Conservation (phyloP, 2,797 vertebrate species). For the Enteromius fasciolatus region DNA sequence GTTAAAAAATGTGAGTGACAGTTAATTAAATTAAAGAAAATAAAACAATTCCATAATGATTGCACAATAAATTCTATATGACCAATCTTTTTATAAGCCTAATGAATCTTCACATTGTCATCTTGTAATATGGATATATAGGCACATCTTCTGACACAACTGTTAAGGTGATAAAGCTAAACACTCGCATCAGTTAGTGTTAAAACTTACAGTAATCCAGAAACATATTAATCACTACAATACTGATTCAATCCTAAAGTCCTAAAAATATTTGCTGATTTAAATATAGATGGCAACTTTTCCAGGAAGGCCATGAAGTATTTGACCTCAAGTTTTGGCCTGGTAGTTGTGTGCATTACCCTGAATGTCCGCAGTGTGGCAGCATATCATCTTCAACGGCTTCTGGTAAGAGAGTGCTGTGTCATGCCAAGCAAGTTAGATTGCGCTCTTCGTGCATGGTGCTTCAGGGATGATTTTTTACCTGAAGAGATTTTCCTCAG, state of each 20-base stretch:
- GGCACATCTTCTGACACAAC: not conserved
- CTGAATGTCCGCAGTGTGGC: constrained; percentile 19
- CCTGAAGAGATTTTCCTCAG: not conserved
- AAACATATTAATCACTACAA: not conserved
- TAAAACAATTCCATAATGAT: not conserved
- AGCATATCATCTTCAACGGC: not conserved
- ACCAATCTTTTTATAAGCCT: not conserved
- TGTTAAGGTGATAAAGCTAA: not conserved
- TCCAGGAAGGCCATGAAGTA: no score
- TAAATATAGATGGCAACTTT: not conserved
- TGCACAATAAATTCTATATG: not conserved
- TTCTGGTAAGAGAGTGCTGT: constrained; percentile 29
- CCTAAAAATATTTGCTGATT: not conserved
- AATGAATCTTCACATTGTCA: not conserved
- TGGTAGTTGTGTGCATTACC: not conserved
- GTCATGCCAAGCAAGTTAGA: constrained; percentile 50
- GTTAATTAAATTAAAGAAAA: not conserved
- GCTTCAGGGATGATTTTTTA: not conserved
- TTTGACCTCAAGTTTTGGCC: not conserved
- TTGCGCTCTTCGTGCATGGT: constrained; percentile 16
- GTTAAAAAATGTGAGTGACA: no score
- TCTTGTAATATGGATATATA: not conserved
- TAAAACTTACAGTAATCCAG: not conserved
- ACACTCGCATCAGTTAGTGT: not conserved
- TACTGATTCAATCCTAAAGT: not conserved